These are phyloP conservation scores for Taenioides sp. DNA, from an alignment of 2,797 vertebrate species.

Conservation along the genomic window DNA sequence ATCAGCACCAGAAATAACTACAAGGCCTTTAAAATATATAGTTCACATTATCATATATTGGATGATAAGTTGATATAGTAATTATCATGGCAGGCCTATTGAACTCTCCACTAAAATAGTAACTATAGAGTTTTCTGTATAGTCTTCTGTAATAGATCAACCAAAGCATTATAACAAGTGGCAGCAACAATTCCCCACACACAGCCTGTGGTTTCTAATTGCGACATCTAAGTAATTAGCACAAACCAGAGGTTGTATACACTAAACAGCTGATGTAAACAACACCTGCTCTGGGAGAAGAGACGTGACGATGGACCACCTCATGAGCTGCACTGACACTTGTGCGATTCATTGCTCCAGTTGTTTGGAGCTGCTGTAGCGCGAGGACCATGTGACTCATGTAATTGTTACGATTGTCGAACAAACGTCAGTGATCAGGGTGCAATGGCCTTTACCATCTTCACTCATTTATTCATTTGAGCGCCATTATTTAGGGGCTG, in stretches of 20 bases:
- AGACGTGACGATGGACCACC: not conserved
- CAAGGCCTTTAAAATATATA: no score
- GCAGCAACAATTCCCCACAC: not conserved
- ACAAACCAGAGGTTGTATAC: not conserved
- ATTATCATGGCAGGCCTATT: no score
- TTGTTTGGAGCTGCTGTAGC: constrained; percentile 34
- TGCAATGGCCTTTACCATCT: not conserved
- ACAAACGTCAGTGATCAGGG: constrained; percentile 5
- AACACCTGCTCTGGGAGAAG: not conserved
- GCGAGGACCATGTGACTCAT: constrained; percentile 26
- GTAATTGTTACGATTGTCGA: constrained; percentile 15
- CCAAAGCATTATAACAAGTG: not conserved
- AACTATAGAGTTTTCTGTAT: not conserved
- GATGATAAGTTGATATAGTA: no score
- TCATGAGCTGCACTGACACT: constrained; percentile 10
- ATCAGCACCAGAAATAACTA: no score
- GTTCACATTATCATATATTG: no score
- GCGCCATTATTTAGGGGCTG: not conserved
- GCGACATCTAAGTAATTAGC: not conserved
- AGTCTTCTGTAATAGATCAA: not conserved
- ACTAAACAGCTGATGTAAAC: not conserved
- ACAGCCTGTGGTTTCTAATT: not conserved
- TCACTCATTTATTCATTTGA: not conserved
- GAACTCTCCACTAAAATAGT: not conserved
- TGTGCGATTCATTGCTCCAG: constrained; percentile 23